Conservation (phyloP, 2,888 invertebrate species). For the Chymomyza procnemis region DNA sequence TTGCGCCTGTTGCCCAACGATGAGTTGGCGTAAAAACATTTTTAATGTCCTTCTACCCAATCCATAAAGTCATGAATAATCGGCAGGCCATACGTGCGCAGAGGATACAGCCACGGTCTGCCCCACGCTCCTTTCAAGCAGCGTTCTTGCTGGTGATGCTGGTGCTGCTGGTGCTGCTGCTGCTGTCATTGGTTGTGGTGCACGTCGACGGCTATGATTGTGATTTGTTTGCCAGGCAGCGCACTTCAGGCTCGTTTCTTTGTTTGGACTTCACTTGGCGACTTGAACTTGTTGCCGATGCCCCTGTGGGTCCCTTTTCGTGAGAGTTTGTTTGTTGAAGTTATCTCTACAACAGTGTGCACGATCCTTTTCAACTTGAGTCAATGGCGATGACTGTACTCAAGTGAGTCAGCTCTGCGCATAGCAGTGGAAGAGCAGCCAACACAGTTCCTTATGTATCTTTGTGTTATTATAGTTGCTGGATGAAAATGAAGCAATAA, state of each 20-base stretch:
- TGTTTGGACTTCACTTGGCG: slow-evolving; percentile 22
- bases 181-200: slow-evolving; percentile 6
- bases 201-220: slow-evolving; percentile 11
- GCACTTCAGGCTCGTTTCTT: slow-evolving; percentile 36
- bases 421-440: background rate
- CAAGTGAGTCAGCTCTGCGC: background rate
- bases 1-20: slow-evolving; percentile 27
- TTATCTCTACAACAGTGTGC: slow-evolving; percentile 8
- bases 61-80: slow-evolving; percentile 73
- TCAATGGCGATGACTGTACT: slow-evolving; percentile 48
- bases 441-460: background rate
- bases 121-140: slow-evolving; percentile 14
- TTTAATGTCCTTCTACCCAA: slow-evolving; percentile 70
- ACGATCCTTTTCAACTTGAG: slow-evolving; percentile 49
- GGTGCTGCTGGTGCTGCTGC: background rate
- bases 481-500: too few relatives aligned
- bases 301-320: background rate
- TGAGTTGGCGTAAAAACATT: slow-evolving; percentile 72
- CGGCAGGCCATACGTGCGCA: slow-evolving; percentile 58
- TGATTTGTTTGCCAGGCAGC: slow-evolving; percentile 52
- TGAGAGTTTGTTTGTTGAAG: background rate
- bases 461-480: background rate
- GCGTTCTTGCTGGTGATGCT: background rate
- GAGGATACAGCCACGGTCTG: slow-evolving; percentile 41
- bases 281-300: slow-evolving; percentile 21